Evolutionary conservation across 1,140 invertebrate species (phyloP).

Genomic region (Neotoxoptera formosana): DNA sequence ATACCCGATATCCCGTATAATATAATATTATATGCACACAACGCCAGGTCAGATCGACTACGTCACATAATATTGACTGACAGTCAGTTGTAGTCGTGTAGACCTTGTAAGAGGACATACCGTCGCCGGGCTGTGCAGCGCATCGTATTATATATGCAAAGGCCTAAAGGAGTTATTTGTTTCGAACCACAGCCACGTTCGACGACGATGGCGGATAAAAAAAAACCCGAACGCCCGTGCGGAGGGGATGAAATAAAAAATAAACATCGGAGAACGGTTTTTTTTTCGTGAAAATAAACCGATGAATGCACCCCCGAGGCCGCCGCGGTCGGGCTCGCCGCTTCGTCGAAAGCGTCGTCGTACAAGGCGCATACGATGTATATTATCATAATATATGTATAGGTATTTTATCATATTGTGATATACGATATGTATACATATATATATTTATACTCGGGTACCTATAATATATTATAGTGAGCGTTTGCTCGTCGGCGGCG

Average conservation of each 20-base stretch:
- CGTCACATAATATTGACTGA: no score
- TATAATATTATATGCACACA: no score
- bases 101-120: background rate
- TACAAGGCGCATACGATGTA: background rate
- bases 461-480: constrained; percentile 14
- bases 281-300: background rate
- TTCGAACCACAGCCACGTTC: background rate
- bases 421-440: background rate
- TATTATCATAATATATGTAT: background rate
- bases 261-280: background rate
- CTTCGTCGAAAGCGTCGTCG: background rate
- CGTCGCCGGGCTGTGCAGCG: background rate
- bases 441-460: background rate
- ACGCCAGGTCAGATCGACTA: background rate
- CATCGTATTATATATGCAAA: no score
- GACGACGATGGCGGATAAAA: background rate
- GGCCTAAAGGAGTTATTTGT: constrained; percentile 29
- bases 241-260: background rate
- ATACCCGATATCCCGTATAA: no score
- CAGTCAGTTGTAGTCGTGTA: background rate
- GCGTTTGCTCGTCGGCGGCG: background rate
- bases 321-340: background rate
- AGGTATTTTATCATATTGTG: background rate
- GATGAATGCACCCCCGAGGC: constrained; percentile 7
- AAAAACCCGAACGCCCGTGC: background rate